Base-by-base conservation (phyloP, 2,888 invertebrate species). In the Tolmerus cingulatus region DNA sequence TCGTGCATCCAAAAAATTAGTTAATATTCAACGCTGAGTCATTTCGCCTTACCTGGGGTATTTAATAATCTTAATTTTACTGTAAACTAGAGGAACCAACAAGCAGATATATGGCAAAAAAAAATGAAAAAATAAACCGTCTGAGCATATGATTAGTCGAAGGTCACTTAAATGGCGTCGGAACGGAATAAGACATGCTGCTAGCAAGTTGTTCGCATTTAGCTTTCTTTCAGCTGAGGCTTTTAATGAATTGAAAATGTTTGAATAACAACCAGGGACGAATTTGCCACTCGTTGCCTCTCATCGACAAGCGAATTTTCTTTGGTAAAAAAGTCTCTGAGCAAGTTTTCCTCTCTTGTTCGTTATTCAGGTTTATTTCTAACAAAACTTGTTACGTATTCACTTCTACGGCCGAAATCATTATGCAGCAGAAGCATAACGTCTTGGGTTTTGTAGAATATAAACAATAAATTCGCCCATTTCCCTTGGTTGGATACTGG, bases 161-260 rank as follows among this genome's bases (percentile, higher is more conserved):
- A 82, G 82, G 82, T 82, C 82, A 82, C 57, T 82, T 82, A 82
- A 82, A 82, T 82, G 82, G 82, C 82, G 82, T 82, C 82, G 34
- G 23, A 66, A 66, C 82, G 34, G 66, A 66, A 66, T 66, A 66
- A n/a, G 12, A n/a, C 23, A 66, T 66, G 66, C 66, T 66, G 27
- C 66, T 66, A 23, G 66, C 66, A 66, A 66, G 66, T 66, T 51
- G 37, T 82, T 55, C 66, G 51, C 37, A 57, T 82, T 27, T 57
- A 19, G 57, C 57, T 57, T 82, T 37, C 37, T 82, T 46, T 82
- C 37, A 82, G 19, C 51, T 55, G 34, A 16, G 23, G 7, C 55
- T 34, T 40, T 57, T 82, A 57, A 82, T 57, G 82, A 57, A 82
- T 57, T 55, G 46, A 16, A 34, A 82, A 82, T 37, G 57, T 82